These are phyloP conservation scores for Manacus vitellinus DNA, from an alignment of 2,113 vertebrate species.

Conservation along the genomic window DNA sequence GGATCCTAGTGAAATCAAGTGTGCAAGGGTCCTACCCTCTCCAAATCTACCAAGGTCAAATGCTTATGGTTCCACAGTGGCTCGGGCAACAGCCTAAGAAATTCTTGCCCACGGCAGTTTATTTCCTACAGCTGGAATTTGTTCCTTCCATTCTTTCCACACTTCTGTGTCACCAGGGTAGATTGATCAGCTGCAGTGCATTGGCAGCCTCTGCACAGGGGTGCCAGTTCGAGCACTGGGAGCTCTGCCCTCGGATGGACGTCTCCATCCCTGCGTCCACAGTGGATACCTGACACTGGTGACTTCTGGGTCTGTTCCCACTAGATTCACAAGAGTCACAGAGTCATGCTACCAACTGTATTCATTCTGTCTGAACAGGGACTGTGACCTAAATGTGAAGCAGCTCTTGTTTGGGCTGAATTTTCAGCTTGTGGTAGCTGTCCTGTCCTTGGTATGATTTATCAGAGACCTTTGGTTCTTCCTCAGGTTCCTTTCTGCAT, in stretches of 20 bases:
- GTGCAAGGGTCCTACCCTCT: neutral
- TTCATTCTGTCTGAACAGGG: neutral
- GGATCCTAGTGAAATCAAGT: neutral
- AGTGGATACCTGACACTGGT: rapidly evolving
- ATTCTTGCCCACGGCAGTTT: neutral
- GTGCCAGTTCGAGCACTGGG: rapidly evolving
- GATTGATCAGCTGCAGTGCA: neutral
- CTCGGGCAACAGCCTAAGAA: neutral
- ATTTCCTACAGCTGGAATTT: neutral
- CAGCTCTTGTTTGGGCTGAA: neutral
- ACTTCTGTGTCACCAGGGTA: neutral
- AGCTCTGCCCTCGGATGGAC: neutral
- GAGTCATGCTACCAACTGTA: neutral
- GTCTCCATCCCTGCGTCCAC: neutral
- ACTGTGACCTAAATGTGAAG: neutral
- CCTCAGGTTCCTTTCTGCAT: neutral
- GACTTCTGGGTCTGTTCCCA: neutral
- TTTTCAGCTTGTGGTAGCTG: neutral
- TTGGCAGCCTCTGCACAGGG: neutral
- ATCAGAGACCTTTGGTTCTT: neutral
- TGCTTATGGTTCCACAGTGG: rapidly evolving
- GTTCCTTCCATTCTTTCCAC: neutral
- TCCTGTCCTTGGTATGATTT: neutral
- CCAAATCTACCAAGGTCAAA: neutral
- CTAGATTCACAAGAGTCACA: neutral